Conservation (phyloP, 1,140 invertebrate species). For the Liolophura sinensis region DNA sequence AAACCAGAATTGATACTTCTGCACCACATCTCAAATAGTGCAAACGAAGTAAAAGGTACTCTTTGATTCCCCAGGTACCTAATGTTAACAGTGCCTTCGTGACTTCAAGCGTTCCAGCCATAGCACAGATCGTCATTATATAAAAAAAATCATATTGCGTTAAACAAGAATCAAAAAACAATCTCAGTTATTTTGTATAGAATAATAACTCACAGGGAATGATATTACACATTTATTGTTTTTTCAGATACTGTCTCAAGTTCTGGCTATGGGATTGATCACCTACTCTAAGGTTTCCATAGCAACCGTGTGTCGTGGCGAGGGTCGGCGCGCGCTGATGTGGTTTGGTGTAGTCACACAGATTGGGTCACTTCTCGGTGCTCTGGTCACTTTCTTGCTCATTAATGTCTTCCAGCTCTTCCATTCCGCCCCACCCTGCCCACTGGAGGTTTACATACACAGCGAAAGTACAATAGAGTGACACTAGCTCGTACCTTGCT, state of each 20-base stretch:
- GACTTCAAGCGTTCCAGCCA: too few relatives aligned
- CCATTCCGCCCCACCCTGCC: conserved; percentile 35
- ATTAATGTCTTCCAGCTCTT: conserved; percentile 75
- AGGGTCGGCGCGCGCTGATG: conserved; percentile 66
- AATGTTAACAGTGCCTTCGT: too few relatives aligned
- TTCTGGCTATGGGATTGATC: conserved; percentile 69
- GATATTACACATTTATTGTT: conserved; percentile 5
- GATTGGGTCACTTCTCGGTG: conserved; percentile 77
- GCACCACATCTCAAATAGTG: not conserved
- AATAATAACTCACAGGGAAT: not conserved
- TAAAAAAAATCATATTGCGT: too few relatives aligned
- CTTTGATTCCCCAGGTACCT: too few relatives aligned
- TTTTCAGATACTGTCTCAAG: conserved; percentile 72
- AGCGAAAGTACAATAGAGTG: too few relatives aligned
- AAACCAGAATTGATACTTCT: not conserved
- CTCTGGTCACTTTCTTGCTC: conserved; percentile 72
- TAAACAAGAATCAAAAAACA: too few relatives aligned
- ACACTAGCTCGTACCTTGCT: too few relatives aligned
- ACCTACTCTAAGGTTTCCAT: conserved; percentile 84
- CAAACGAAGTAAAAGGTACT: too few relatives aligned
- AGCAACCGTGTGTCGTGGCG: conserved; percentile 70
- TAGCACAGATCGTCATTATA: too few relatives aligned
- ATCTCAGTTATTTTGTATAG: not conserved
- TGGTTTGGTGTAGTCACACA: conserved; percentile 80
- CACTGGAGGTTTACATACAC: too few relatives aligned